Base-by-base conservation (phyloP, 2,797 vertebrate species). In the Manis javanica region DNA sequence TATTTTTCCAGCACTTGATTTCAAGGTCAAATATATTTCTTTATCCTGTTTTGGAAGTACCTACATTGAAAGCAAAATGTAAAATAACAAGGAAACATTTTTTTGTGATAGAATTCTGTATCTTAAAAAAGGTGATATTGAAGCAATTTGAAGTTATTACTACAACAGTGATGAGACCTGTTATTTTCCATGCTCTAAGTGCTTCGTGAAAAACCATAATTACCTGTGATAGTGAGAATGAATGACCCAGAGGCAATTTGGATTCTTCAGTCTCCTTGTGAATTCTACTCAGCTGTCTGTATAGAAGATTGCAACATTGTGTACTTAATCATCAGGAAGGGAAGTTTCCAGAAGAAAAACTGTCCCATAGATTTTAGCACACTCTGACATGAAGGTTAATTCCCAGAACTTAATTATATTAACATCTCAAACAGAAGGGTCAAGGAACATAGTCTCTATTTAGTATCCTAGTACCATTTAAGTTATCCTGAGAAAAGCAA, bases 271-370 rank as follows among this genome's bases (percentile, higher is more conserved):
- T 93, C 37, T 93, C 79, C 0, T 12, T 63, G 16, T 57, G 51
- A 95, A 93, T 98, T 95, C 69, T 93, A 55, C 75, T 84, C 66
- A 3, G 69, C 69, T 96, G 93, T 87, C 59, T 75, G 12, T 91
- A 90, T 94, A 96, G 98, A 77, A 95, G 66, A 90, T 91, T 96
- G 71, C 75, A 77, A 82, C 51, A 91, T 53, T 64, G 39, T 75
- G 55, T 95, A 57, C 31, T 98, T 98, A 97, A 97, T 98, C 81
- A 97, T 61, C 1, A 19, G 11, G 90, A 96, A 4, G 92, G 63
- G 37, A 97, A 78, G 78, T 87, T 98, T 98, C 94, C 16, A 39
- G 92, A 95, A 97, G 91, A 96, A 96, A 98, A 97, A 71, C 84
- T 94, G 75, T 94, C 86, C 93, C 91, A 63, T 96, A 92, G 0